These are phyloP conservation scores for Cotesia congregata DNA, from an alignment of 2,888 invertebrate genomes.

Conservation along the genomic window DNA sequence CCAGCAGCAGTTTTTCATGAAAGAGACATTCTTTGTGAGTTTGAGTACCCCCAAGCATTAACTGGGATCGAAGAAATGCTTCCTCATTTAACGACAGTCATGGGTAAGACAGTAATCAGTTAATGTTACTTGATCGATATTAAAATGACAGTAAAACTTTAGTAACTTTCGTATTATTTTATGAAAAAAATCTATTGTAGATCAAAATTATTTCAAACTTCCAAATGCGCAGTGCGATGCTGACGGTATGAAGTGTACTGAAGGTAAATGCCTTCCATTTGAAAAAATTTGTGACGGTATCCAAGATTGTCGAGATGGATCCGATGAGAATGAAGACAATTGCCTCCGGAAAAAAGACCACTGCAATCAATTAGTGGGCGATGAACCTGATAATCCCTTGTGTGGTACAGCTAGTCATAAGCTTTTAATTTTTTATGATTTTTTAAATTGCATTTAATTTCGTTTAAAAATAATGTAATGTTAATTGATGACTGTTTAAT, in stretches of 20 bases:
- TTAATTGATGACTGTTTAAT: not conserved
- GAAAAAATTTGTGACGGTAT: constrained; percentile 78
- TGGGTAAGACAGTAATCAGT: constrained; percentile 67
- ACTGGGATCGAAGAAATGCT: constrained; percentile 74
- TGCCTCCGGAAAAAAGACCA: constrained; percentile 69
- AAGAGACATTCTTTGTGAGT: constrained; percentile 72
- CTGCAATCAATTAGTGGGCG: constrained; percentile 45
- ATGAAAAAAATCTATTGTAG: too few species aligned
- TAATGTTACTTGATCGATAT: too few species aligned
- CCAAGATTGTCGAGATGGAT: constrained; percentile 78
- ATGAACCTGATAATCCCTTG: too few species aligned
- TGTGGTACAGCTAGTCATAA: not conserved
- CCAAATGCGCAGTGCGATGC: too few species aligned
- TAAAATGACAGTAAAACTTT: too few species aligned
- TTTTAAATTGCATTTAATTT: too few species aligned
- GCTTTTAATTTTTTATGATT: too few species aligned
- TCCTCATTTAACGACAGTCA: constrained; percentile 71
- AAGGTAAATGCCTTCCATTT: constrained; percentile 78
- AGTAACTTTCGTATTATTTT: too few species aligned
- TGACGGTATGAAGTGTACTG: constrained; percentile 75
- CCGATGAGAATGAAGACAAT: constrained; percentile 75
- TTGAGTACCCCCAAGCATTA: constrained; percentile 69
- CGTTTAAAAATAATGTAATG: too few species aligned
- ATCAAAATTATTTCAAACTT: too few species aligned
- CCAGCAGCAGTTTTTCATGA: constrained; percentile 79